Evolutionary conservation across 2,113 vertebrate species (phyloP).

Genomic region (Phodopus roborovskii): DNA sequence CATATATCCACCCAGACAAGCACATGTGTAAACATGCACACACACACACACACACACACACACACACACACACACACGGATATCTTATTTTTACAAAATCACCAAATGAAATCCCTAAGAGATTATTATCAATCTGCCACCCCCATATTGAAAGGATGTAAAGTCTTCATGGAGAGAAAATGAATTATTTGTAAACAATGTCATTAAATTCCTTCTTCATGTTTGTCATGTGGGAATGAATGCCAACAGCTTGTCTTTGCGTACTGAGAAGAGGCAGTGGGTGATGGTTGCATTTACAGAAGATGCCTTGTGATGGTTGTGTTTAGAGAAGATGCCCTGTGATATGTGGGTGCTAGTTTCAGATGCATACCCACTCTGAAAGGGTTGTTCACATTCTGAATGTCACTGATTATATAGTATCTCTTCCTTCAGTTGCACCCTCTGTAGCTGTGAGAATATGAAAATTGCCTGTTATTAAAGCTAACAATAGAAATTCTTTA

Average conservation of each 20-base stretch:
- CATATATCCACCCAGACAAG: not conserved
- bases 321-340: fast-evolving
- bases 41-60: not conserved
- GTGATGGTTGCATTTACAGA: no score
- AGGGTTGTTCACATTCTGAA: not conserved
- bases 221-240: not conserved
- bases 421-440: not conserved
- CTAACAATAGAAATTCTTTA: not conserved
- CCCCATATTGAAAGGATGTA: not conserved
- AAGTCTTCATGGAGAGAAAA: not conserved
- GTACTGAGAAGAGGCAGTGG: not conserved
- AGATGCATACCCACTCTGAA: not conserved
- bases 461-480: not conserved
- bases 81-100: slow-evolving; percentile 16
- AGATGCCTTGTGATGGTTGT: not conserved
- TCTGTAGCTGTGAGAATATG: not conserved
- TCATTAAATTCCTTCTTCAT: not conserved
- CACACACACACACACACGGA: not conserved
- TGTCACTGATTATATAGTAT: fast-evolving
- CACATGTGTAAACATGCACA: not conserved
- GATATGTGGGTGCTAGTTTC: fast-evolving
- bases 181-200: not conserved
- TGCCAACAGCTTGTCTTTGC: not conserved
- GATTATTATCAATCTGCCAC: not conserved
- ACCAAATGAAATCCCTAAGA: not conserved